A percentile compares a stretch with the other conserved stretches of the same genome.
Evolutionary conservation across 2,888 invertebrate genomes (phyloP).

Genomic region (Orthosia cruda): DNA sequence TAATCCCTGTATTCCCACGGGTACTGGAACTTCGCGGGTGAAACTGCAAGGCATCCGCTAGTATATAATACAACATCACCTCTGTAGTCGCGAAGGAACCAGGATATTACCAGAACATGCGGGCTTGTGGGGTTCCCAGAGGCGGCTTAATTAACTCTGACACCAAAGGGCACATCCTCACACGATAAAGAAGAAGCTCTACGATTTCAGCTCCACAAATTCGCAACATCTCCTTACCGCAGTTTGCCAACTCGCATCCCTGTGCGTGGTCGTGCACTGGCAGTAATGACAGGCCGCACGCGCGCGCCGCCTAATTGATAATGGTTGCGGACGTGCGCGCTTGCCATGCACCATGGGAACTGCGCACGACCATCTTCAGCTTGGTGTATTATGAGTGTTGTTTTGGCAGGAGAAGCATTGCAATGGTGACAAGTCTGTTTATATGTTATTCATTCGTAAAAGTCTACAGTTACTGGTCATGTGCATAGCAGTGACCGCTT

Average conservation of each 20-base stretch:
- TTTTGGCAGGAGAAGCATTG: background rate
- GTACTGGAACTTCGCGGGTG: too few species aligned
- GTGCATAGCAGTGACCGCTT: too few species aligned
- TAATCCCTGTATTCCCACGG: too few species aligned
- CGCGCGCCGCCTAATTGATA: conserved; percentile 90
- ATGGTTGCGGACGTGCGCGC: conserved; percentile 87
- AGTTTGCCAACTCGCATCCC: conserved; percentile 69
- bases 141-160: too few species aligned
- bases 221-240: background rate
- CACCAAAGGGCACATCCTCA: too few species aligned
- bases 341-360: conserved; percentile 83
- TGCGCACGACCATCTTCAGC: conserved; percentile 65
- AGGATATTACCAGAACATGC: background rate
- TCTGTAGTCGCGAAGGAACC: background rate
- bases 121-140: too few species aligned
- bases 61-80: background rate
- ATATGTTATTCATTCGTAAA: too few species aligned
- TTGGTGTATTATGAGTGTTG: conserved; percentile 65
- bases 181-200: too few species aligned
- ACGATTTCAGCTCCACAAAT: background rate
- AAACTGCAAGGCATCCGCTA: too few species aligned
- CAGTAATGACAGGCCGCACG: conserved; percentile 90
- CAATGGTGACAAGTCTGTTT: too few species aligned
- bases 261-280: conserved; percentile 87
- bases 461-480: too few species aligned